A percentile compares a stretch with the other conserved stretches of the same genome.
Conservation (phyloP, 2,113 vertebrate genomes). For the Dromiciops gliroides region DNA sequence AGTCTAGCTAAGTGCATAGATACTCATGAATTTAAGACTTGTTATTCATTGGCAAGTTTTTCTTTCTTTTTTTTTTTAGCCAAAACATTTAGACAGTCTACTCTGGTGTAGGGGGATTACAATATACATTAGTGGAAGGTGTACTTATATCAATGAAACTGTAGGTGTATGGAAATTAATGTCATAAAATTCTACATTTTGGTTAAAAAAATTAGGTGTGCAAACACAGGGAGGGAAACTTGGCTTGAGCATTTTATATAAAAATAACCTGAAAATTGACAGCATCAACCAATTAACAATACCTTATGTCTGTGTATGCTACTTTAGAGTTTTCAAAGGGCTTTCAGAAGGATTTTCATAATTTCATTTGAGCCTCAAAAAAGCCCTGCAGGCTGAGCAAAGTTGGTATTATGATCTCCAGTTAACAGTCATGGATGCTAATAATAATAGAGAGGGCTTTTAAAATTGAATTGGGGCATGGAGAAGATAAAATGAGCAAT, state of each 20-base stretch:
- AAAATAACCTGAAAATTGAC: neutral
- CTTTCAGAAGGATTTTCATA: neutral
- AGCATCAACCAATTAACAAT: neutral
- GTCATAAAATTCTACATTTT: neutral
- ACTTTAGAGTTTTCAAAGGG: neutral
- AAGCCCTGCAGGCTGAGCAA: neutral
- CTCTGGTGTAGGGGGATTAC: neutral
- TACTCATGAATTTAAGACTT: neutral
- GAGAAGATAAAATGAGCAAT: neutral
- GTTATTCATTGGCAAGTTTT: neutral
- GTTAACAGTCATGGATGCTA: neutral
- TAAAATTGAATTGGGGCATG: neutral
- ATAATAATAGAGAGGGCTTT: neutral
- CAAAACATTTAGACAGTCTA: neutral
- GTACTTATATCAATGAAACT: neutral
- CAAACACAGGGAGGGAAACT: conserved; percentile 1
- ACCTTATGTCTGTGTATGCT: neutral
- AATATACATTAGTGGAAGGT: neutral
- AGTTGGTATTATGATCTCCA: neutral
- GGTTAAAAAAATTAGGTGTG: conserved; percentile 13
- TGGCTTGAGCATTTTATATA: conserved; percentile 9
- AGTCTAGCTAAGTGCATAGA: neutral
- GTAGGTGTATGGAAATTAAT: neutral
- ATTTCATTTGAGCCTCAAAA: neutral
- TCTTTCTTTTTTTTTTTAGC: neutral